These are phyloP conservation scores for Hypotaenidia philippensis DNA, from an alignment of 2,797 vertebrate species.

Conservation along the genomic window DNA sequence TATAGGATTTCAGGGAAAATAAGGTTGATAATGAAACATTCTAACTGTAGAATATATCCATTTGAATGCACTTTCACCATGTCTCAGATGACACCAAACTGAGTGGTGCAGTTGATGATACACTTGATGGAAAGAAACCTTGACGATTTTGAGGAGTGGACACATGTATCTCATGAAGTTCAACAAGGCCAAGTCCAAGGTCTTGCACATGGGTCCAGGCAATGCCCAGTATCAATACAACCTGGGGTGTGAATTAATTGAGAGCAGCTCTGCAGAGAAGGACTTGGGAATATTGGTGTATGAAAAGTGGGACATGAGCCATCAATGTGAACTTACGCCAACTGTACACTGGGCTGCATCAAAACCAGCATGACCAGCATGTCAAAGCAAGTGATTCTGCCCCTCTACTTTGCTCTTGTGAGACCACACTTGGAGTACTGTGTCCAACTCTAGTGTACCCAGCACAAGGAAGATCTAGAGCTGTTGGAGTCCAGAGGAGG, in stretches of 20 bases:
- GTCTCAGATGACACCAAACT: background rate
- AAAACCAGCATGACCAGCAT: background rate
- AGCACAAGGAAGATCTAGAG: background rate
- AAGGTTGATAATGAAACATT: background rate
- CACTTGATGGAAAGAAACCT: background rate
- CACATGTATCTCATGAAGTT: accelerated
- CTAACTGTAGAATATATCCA: background rate
- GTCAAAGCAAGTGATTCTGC: background rate
- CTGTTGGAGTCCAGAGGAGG: no score
- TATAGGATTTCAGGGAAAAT: background rate
- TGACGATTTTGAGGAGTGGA: background rate
- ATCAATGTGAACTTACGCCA: accelerated
- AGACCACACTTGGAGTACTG: background rate
- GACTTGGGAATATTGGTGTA: background rate
- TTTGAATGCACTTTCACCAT: background rate
- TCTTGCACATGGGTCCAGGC: accelerated
- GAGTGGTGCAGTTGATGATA: no score
- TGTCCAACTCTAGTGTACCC: accelerated
- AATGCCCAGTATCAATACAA: background rate
- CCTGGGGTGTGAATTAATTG: background rate
- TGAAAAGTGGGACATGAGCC: no score
- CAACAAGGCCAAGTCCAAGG: background rate
- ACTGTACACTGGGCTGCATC: background rate
- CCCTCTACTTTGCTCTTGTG: background rate
- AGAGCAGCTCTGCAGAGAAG: background rate